A percentile compares a stretch with the other conserved stretches of the same genome.
phyloP scores from a whole-genome alignment of 2,797 vertebrate species.

The Natrix natrix region DNA sequence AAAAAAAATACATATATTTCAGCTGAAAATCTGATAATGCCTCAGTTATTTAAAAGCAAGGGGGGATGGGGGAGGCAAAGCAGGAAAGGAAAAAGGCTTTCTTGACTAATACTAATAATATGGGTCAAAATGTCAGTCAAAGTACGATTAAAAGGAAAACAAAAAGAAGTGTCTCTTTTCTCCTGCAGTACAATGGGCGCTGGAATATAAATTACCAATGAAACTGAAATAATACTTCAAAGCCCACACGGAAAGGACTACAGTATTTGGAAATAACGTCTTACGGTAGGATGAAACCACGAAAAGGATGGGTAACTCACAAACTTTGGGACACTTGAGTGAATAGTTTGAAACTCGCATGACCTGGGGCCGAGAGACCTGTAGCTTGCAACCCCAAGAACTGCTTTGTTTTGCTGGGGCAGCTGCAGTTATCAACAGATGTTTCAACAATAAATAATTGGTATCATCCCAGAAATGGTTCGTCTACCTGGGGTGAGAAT shows the following conservation, averaged over 20 bases:
- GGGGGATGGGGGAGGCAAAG: not conserved
- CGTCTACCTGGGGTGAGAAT: slow-evolving; percentile 77
- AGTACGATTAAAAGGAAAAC: slow-evolving; percentile 75
- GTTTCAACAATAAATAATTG: slow-evolving; percentile 83
- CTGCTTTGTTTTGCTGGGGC: slow-evolving; percentile 76
- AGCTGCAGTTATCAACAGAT: slow-evolving; percentile 84
- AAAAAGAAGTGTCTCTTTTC: slow-evolving; percentile 67
- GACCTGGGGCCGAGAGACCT: slow-evolving; percentile 70
- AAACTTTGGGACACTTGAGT: slow-evolving; percentile 65
- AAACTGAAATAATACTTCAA: slow-evolving; percentile 81
- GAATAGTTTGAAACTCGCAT: slow-evolving; percentile 73
- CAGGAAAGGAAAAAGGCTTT: slow-evolving; percentile 59
- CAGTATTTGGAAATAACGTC: slow-evolving; percentile 75
- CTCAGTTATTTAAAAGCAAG: not conserved
- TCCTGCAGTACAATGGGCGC: slow-evolving; percentile 71
- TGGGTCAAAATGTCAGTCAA: slow-evolving; percentile 77
- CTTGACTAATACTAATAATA: slow-evolving; percentile 76
- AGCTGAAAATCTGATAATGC: not conserved
- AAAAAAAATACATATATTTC: slow-evolving; percentile 40
- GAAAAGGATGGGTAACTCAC: slow-evolving; percentile 68
- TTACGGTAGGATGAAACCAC: slow-evolving; percentile 60
- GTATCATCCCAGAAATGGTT: slow-evolving; percentile 76
- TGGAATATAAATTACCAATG: slow-evolving; percentile 76
- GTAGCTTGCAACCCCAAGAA: slow-evolving; percentile 71
- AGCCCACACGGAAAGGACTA: slow-evolving; percentile 68